A percentile compares a stretch with the other conserved stretches of the same genome.
Evolutionary conservation across 2,113 vertebrate species (phyloP).

Genomic region (Centrocercus urophasianus): DNA sequence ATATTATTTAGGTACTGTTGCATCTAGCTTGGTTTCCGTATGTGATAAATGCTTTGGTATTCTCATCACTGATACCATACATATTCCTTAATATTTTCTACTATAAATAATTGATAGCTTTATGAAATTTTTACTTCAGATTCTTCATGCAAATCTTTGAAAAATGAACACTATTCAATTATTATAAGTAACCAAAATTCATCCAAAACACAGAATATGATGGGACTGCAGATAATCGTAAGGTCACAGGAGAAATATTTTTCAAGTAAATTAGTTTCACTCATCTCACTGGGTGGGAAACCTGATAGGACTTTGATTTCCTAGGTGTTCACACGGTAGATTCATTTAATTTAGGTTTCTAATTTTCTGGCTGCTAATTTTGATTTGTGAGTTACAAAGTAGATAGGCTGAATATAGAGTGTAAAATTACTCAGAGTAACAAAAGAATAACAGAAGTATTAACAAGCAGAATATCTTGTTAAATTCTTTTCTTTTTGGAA

Average conservation of each 20-base stretch:
- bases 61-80: background rate
- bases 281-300: background rate
- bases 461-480: background rate
- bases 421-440: background rate
- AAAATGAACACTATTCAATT: background rate
- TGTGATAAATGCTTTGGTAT: background rate
- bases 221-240: background rate
- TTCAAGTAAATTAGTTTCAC: background rate
- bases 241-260: background rate
- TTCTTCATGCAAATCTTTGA: background rate
- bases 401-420: background rate
- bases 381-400: background rate
- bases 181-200: background rate
- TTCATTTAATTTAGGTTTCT: background rate
- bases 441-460: background rate
- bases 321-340: background rate
- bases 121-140: background rate
- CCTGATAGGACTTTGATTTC: background rate
- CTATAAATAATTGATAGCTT: background rate
- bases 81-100: background rate
- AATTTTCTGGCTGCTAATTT: background rate
- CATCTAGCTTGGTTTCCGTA: background rate
- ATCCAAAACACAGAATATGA: background rate
- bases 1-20: background rate
- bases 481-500: background rate